phyloP scores from a whole-genome alignment of 2,888 invertebrate genomes.

The Chrysina gloriosa region DNA sequence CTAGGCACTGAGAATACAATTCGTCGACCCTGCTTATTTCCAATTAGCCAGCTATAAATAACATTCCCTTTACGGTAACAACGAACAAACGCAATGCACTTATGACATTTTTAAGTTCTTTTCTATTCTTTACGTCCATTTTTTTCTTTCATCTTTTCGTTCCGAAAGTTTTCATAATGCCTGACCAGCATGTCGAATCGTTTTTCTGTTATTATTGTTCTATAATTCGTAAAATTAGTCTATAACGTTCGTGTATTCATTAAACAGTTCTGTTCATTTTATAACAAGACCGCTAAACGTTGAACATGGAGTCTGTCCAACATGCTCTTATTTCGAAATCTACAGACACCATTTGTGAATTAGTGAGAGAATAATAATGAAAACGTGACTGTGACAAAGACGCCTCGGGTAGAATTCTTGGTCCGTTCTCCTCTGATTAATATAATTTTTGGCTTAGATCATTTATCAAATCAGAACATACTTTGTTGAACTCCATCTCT shows the following conservation, averaged over 20 bases:
- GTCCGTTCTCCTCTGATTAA: constrained; percentile 40
- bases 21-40: constrained; percentile 24
- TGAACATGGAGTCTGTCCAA: constrained; percentile 21
- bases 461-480: constrained; percentile 43
- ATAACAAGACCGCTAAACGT: constrained; percentile 5
- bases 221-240: constrained; percentile 24
- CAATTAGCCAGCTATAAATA: constrained; percentile 35
- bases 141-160: not conserved
- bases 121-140: constrained; percentile 32
- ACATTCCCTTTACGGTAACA: constrained; percentile 34
- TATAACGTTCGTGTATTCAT: constrained; percentile 12
- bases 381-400: constrained; percentile 33
- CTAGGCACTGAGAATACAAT: constrained; percentile 17
- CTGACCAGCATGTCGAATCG: not conserved
- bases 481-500: constrained; percentile 43
- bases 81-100: constrained; percentile 33
- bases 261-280: constrained; percentile 6
- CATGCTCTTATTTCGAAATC: constrained; percentile 17
- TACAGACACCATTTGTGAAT: constrained; percentile 32
- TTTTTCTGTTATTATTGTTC: constrained; percentile 3
- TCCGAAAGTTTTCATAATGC: not conserved
- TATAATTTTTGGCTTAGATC: constrained; percentile 43
- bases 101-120: constrained; percentile 32
- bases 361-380: constrained; percentile 18
- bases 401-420: constrained; percentile 41